Percentiles rank a stretch among this genome's conserved stretches.
phyloP scores from a whole-genome alignment of 2,797 vertebrate species.

The Peromyscus attwateri region DNA sequence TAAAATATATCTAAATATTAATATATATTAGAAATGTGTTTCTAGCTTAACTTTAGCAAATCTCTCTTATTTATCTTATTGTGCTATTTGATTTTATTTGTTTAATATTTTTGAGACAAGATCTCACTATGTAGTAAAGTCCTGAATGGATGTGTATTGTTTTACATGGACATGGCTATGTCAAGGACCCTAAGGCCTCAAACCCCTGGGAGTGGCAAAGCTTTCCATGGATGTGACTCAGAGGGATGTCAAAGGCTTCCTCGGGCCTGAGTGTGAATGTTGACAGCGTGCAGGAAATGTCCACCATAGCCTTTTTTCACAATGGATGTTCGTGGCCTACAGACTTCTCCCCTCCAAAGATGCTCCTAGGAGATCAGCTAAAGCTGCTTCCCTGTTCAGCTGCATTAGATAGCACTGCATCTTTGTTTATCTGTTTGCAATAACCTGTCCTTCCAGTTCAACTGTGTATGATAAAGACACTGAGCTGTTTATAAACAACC shows the following conservation, averaged over 20 bases:
- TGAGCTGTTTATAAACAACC: background rate
- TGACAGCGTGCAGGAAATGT: background rate
- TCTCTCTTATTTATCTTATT: constrained; percentile 20
- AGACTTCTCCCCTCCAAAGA: background rate
- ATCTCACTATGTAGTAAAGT: background rate
- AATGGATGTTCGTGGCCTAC: background rate
- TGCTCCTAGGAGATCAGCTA: background rate
- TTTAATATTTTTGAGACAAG: background rate
- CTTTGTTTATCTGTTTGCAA: too few relatives aligned
- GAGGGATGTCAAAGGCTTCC: background rate
- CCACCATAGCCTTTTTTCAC: background rate
- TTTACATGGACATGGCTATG: background rate
- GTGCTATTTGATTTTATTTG: background rate
- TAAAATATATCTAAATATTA: too few relatives aligned
- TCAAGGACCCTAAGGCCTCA: too few relatives aligned
- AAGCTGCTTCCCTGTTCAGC: background rate
- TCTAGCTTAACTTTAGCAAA: constrained; percentile 15
- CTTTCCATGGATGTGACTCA: background rate
- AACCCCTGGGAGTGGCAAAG: too few relatives aligned
- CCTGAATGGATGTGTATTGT: background rate
- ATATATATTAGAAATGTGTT: constrained; percentile 16
- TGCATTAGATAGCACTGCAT: background rate
- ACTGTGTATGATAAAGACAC: background rate
- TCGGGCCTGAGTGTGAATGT: background rate
- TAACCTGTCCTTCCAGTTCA: background rate